A percentile compares a stretch with the other conserved stretches of the same genome.
Evolutionary conservation across 2,797 vertebrate genomes (phyloP).

Genomic region (Bryconaethiops microstoma): DNA sequence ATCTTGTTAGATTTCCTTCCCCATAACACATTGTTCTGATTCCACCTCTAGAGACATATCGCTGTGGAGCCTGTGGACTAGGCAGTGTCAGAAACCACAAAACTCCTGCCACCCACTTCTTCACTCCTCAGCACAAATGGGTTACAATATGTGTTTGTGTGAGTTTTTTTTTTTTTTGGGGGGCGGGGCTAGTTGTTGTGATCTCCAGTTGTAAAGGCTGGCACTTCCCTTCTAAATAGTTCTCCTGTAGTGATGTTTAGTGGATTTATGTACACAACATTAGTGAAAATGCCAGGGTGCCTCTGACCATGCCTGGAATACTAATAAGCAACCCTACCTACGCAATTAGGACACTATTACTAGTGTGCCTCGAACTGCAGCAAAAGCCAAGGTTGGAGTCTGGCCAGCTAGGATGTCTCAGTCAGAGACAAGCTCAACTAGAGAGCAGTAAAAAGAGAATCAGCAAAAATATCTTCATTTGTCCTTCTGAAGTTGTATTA

Average conservation of each 20-base stretch:
- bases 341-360: conserved; percentile 53
- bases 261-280: conserved; percentile 64
- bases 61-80: neutral
- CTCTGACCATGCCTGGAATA: conserved; percentile 73
- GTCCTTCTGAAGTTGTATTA: too few relatives aligned
- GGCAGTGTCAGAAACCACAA: neutral
- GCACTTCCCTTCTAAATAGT: conserved; percentile 25
- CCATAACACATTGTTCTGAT: neutral
- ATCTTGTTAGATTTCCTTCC: neutral
- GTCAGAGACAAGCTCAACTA: conserved; percentile 6
- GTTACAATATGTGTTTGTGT: neutral
- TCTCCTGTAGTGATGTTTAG: conserved; percentile 50
- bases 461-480: neutral
- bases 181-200: neutral
- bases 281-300: conserved; percentile 66
- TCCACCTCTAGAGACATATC: neutral
- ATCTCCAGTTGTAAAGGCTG: conserved; percentile 33
- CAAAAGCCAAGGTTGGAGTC: conserved; percentile 31
- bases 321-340: conserved; percentile 64
- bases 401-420: conserved; percentile 20
- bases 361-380: conserved; percentile 15
- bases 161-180: too few relatives aligned
- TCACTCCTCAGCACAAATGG: neutral
- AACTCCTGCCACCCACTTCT: neutral
- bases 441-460: neutral